Evolutionary conservation across 2,797 vertebrate species (phyloP).

Genomic region (Enteromius unitaeniatus): DNA sequence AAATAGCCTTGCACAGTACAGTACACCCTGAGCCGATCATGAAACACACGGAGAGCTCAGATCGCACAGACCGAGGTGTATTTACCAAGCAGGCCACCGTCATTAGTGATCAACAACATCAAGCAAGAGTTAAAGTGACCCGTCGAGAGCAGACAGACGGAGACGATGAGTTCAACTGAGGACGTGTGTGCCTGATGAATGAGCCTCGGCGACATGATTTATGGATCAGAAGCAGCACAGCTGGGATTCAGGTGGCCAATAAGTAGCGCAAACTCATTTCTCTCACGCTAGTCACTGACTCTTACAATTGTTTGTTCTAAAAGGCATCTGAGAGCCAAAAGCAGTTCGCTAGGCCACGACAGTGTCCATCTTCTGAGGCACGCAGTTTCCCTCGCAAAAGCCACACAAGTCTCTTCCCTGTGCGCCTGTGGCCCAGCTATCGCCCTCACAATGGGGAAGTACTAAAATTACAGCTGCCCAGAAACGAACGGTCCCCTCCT

Average conservation of each 20-base stretch:
- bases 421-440: slow-evolving; percentile 33
- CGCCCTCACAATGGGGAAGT: slow-evolving; percentile 62
- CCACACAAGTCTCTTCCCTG: slow-evolving; percentile 25
- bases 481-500: slow-evolving; percentile 51
- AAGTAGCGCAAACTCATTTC: slow-evolving; percentile 56
- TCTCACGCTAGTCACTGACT: not conserved
- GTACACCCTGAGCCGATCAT: slow-evolving; percentile 41
- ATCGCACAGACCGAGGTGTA: not conserved
- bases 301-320: not conserved
- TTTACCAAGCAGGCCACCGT: slow-evolving; percentile 7
- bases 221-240: slow-evolving; percentile 41
- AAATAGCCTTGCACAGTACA: slow-evolving; percentile 33
- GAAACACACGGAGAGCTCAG: slow-evolving; percentile 36
- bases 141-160: slow-evolving; percentile 6
- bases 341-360: not conserved
- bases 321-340: not conserved
- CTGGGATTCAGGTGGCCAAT: slow-evolving; percentile 55
- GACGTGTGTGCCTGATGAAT: slow-evolving; percentile 27
- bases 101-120: slow-evolving; percentile 17
- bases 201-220: slow-evolving; percentile 24
- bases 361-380: slow-evolving; percentile 23
- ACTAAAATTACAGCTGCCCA: slow-evolving; percentile 60
- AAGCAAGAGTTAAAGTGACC: slow-evolving; percentile 16
- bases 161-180: not conserved
- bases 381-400: slow-evolving; percentile 9